phyloP scores from a whole-genome alignment of 2,797 vertebrate genomes.

The Esox masquinongy region DNA sequence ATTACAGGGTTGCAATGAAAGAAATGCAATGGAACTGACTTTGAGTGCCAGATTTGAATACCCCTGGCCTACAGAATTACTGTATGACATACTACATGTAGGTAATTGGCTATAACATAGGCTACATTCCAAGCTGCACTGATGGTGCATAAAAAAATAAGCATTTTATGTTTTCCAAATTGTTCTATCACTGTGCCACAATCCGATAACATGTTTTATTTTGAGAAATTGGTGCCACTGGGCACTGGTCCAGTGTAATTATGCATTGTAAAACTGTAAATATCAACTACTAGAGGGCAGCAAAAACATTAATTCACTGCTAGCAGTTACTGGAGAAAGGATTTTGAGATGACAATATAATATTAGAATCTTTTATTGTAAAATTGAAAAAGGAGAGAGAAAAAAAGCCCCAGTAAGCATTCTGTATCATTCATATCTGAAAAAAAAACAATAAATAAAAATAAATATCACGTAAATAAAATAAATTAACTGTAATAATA shows the following conservation, averaged over 20 bases:
- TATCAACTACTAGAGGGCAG: background rate
- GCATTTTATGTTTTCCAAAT: background rate
- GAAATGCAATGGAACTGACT: too few species aligned
- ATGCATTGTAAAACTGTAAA: background rate
- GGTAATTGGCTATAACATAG: background rate
- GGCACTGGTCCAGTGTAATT: background rate
- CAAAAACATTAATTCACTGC: background rate
- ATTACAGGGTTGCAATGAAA: too few species aligned
- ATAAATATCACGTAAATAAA: background rate
- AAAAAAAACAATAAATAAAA: background rate
- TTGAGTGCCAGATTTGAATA: too few species aligned
- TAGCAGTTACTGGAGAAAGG: background rate
- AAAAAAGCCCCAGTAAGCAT: slow-evolving; percentile 54
- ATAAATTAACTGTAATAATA: background rate
- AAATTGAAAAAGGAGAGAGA: slow-evolving; percentile 62
- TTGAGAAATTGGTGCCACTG: background rate
- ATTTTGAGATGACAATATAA: slow-evolving; percentile 5
- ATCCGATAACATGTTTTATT: background rate
- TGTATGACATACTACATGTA: background rate
- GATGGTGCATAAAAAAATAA: background rate
- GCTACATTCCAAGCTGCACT: background rate
- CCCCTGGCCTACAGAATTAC: too few species aligned
- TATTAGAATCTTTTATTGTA: slow-evolving; percentile 52
- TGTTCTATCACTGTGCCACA: background rate
- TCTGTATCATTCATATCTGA: slow-evolving; percentile 37